A percentile compares a stretch with the other conserved stretches of the same genome.
Conservation (phyloP, 2,113 vertebrate genomes). For the Eulemur rufifrons region DNA sequence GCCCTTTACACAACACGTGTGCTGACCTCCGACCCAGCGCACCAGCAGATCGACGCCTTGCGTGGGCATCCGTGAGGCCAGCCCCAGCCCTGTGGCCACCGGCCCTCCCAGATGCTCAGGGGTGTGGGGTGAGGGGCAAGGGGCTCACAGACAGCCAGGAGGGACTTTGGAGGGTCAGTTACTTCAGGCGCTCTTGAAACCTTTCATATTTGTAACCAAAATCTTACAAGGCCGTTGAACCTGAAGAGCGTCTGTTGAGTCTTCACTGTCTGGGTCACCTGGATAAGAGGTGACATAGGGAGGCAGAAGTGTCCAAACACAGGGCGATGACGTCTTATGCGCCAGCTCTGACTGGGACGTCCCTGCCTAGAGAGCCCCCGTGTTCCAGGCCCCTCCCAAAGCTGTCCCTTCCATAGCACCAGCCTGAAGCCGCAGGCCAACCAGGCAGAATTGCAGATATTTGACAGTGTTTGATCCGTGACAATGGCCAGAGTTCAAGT, state of each 20-base stretch:
- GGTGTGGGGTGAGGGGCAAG: neutral
- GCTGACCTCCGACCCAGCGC: rapidly evolving
- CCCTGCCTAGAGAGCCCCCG: rapidly evolving
- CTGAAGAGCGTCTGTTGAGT: neutral
- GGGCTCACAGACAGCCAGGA: neutral
- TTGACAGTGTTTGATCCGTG: rapidly evolving
- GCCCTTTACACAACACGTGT: rapidly evolving
- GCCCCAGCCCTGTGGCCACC: neutral
- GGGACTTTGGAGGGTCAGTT: neutral
- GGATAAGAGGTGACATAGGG: neutral
- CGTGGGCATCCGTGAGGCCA: neutral
- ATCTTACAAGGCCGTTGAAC: neutral
- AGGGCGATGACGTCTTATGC: rapidly evolving
- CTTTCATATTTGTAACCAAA: neutral
- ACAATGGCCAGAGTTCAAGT: rapidly evolving
- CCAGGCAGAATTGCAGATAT: rapidly evolving
- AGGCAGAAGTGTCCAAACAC: neutral
- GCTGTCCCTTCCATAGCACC: rapidly evolving
- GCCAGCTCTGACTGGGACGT: rapidly evolving
- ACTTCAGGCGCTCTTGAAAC: neutral
- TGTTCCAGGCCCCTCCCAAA: neutral
- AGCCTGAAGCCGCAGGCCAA: rapidly evolving
- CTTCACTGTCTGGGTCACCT: neutral
- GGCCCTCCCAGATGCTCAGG: neutral
- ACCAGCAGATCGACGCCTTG: neutral